These are phyloP conservation scores for Musca vetustissima DNA, from an alignment of 1,140 invertebrate genomes.

Conservation along the genomic window DNA sequence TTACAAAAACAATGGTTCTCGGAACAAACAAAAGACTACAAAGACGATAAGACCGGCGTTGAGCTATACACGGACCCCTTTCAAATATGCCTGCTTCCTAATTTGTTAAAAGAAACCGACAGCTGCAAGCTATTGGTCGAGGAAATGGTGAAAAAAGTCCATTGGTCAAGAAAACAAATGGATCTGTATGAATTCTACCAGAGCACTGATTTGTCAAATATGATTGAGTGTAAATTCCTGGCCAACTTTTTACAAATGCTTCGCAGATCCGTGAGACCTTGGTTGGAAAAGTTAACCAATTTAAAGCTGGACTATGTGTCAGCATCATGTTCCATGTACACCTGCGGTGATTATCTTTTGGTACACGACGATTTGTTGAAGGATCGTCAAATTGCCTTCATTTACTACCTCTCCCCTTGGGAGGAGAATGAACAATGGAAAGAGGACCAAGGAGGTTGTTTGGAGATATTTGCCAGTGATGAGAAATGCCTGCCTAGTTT, in stretches of 20 bases:
- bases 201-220: constrained; percentile 64
- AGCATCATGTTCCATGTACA: constrained; percentile 71
- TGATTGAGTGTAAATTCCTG: constrained; percentile 55
- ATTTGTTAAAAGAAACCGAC: constrained; percentile 30
- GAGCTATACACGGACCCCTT: constrained; percentile 44
- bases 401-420: constrained; percentile 67
- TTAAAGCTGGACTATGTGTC: constrained; percentile 65
- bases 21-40: constrained; percentile 15
- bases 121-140: constrained; percentile 36
- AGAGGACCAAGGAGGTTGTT: constrained; percentile 64
- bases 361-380: constrained; percentile 74
- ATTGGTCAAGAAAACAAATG: constrained; percentile 66
- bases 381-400: constrained; percentile 71
- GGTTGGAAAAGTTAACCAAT: constrained; percentile 63
- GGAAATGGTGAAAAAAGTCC: constrained; percentile 57
- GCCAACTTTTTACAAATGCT: constrained; percentile 48
- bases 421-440: constrained; percentile 60
- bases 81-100: constrained; percentile 47
- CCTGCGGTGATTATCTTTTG: constrained; percentile 70
- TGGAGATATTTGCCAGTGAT: constrained; percentile 67
- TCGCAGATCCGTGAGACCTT: constrained; percentile 43
- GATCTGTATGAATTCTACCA: constrained; percentile 75
- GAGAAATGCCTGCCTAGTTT: constrained; percentile 59
- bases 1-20: constrained; percentile 22
- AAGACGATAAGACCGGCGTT: constrained; percentile 35